Evolutionary conservation across 1,140 invertebrate species (phyloP), one percentile per base, ranked within the genome.

Genomic region (Medauroidea extradentata): DNA sequence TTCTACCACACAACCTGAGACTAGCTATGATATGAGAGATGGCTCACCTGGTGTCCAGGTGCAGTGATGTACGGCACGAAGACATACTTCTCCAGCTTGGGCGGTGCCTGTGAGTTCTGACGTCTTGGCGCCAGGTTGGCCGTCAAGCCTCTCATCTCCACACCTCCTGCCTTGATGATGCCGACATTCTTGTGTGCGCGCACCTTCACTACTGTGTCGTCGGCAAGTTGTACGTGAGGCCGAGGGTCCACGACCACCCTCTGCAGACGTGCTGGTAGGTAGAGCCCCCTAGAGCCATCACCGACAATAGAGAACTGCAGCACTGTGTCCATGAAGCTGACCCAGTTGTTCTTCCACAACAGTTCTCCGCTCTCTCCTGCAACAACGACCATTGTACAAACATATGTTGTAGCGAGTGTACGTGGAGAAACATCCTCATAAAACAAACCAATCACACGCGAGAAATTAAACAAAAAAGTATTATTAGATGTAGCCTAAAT

Each of bases 291-390:
- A 2, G 85, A 83, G 61, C 86, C 84, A 60, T 85, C 83, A 39
- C 87, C 85, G 18, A 97, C 74, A 62, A 98, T 89, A 44, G 82
- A 84, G 62, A 95, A 93, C 73, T 99, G 96, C 18, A 99, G 81
- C 86, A 98, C 91, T 0, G 92, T 95, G 69, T 99, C 96, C 67
- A 98, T 85, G 73, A 87, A 98, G 11, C 92, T 86, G 50, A 97
- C 85, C 94, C 94, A 98, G 70, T 97, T 91, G 49, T 86, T 82
- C 18, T 82, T 81, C 95, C 95, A 98, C 54, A 82, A 73, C 29
- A 95, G 72, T 66, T 84, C 77, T 13, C 90, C 91, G 44, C 65
- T 69, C 0, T 72, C 72, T 24, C 75, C 78, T 78, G 53, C 29
- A 34, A 34, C n/a, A n/a, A n/a, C n/a, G n/a, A n/a, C n/a, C n/a